phyloP scores from a whole-genome alignment of 2,888 invertebrate species.

The Euplagia quadripunctaria region DNA sequence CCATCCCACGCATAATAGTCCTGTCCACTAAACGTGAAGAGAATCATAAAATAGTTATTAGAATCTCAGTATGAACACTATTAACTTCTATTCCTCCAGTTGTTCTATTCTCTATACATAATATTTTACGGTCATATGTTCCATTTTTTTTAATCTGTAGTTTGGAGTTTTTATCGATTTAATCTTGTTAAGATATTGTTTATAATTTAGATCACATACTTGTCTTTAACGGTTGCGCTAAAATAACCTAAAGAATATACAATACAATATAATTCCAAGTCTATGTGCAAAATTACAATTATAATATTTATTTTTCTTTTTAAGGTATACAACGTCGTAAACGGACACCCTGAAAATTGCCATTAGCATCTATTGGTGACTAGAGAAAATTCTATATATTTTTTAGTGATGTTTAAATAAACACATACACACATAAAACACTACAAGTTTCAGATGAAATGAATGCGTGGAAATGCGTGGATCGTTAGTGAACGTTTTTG shows the following conservation, averaged over 20 bases:
- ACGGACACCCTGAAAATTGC: too few species aligned
- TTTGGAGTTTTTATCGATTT: not conserved
- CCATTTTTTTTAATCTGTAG: slow-evolving; percentile 27
- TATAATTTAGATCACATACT: not conserved
- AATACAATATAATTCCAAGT: not conserved
- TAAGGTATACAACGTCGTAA: too few species aligned
- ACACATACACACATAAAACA: not conserved
- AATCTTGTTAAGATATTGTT: not conserved
- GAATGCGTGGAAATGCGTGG: too few species aligned
- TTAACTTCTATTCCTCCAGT: slow-evolving; percentile 17
- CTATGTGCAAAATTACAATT: too few species aligned
- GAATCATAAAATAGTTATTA: slow-evolving; percentile 63
- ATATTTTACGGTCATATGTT: slow-evolving; percentile 32
- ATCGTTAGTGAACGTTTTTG: too few species aligned
- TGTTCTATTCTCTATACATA: slow-evolving; percentile 27
- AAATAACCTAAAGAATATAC: not conserved
- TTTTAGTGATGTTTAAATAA: not conserved
- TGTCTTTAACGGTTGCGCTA: not conserved
- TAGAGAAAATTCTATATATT: not conserved
- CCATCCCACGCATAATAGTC: slow-evolving; percentile 46
- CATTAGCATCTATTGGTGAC: not conserved
- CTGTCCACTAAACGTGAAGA: slow-evolving; percentile 58
- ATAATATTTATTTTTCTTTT: too few species aligned
- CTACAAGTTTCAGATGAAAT: too few species aligned
- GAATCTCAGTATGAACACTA: slow-evolving; percentile 18